Conservation (phyloP, 1,140 invertebrate genomes). For the Drosophila ananassae region DNA sequence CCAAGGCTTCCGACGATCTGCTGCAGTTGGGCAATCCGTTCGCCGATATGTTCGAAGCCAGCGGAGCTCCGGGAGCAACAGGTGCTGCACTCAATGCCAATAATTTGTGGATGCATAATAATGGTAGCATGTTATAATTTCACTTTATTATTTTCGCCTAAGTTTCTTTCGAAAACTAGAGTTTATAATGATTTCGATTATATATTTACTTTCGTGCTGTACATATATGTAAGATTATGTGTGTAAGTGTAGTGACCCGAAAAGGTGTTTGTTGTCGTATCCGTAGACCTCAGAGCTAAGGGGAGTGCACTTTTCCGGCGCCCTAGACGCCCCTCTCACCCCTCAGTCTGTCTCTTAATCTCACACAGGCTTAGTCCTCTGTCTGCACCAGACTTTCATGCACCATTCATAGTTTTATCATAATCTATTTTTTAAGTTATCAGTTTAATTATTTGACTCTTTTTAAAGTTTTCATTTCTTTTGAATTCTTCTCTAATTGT, state of each 20-base stretch:
- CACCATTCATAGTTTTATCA: conserved; percentile 48
- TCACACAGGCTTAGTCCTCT: conserved; percentile 43
- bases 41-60: conserved; percentile 91
- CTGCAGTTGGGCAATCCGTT: conserved; percentile 96
- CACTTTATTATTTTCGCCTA: conserved; percentile 61
- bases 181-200: conserved; percentile 29
- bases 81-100: conserved; percentile 84
- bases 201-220: conserved; percentile 39
- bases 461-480: conserved; percentile 64
- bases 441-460: conserved; percentile 30
- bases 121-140: conserved; percentile 86
- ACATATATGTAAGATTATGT: conserved; percentile 43
- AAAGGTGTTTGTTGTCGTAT: conserved; percentile 42
- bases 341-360: conserved; percentile 16
- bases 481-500: conserved; percentile 80
- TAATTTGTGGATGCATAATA: conserved; percentile 89
- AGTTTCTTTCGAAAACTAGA: conserved; percentile 39
- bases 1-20: conserved; percentile 94
- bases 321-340: conserved; percentile 21
- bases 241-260: conserved; percentile 51
- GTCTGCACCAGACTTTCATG: conserved; percentile 50
- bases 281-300: conserved; percentile 48
- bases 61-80: conserved; percentile 83
- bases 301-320: conserved; percentile 37
- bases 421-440: conserved; percentile 14